Evolutionary conservation across 2,113 vertebrate genomes (phyloP).

Genomic region (Eulemur rufifrons): DNA sequence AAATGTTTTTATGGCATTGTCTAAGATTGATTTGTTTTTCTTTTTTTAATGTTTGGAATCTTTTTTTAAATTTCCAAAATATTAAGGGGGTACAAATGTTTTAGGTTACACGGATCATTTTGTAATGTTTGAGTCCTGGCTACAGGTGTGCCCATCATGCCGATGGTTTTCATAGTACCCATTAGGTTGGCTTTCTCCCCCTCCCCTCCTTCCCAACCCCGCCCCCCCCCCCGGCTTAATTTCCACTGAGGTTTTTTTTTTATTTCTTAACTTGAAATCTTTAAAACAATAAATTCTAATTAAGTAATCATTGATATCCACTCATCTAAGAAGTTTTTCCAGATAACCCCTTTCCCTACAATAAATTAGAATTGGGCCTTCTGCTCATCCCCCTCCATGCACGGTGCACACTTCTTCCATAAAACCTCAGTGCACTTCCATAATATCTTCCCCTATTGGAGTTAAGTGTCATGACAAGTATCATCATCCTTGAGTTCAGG

Average conservation of each 20-base stretch:
- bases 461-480: neutral
- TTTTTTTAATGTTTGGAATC: too few species aligned
- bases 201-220: too few species aligned
- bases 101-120: too few species aligned
- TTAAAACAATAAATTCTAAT: neutral
- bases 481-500: neutral
- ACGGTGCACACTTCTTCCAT: neutral
- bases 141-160: too few species aligned
- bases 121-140: too few species aligned
- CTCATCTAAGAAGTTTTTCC: neutral
- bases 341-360: neutral
- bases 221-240: too few species aligned
- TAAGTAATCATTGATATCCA: neutral
- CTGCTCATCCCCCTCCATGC: neutral
- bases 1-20: constrained; percentile 1
- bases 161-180: too few species aligned
- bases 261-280: neutral
- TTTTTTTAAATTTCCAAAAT: too few species aligned
- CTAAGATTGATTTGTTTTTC: neutral
- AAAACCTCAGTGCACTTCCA: neutral
- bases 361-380: neutral
- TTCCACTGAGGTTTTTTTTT: too few species aligned
- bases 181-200: too few species aligned
- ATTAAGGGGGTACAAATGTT: too few species aligned
- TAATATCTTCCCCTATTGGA: neutral